Evolutionary conservation across 2,113 vertebrate genomes (phyloP).

Genomic region (Notiomystis cincta): DNA sequence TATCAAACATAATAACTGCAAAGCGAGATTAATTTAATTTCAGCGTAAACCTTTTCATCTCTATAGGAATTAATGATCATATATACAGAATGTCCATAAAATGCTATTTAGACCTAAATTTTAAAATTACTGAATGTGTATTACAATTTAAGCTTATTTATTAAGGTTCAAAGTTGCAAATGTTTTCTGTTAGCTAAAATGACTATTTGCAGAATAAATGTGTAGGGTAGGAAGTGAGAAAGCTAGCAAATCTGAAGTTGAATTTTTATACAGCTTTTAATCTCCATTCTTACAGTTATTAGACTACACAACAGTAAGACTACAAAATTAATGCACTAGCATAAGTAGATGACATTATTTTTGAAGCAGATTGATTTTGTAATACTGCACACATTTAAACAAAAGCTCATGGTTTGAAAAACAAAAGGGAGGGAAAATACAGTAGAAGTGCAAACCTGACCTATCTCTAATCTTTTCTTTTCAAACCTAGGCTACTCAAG

Average conservation of each 20-base stretch:
- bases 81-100: neutral
- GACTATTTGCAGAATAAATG: neutral
- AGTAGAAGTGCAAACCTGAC: conserved; percentile 19
- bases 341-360: neutral
- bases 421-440: conserved; percentile 35
- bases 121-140: neutral
- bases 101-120: neutral
- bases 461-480: conserved; percentile 51
- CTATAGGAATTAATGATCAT: neutral
- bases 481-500: conserved; percentile 65
- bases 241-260: neutral
- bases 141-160: neutral
- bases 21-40: neutral
- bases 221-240: neutral
- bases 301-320: neutral
- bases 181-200: neutral
- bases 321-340: neutral
- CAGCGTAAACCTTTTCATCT: neutral
- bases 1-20: neutral
- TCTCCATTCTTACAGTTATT: neutral
- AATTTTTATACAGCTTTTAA: neutral
- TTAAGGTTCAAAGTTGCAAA: neutral
- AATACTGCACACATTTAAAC: neutral
- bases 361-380: neutral
- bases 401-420: conserved; percentile 20